Percentiles rank a stretch among this genome's conserved stretches.
These are phyloP conservation scores for Sitta carolinensis DNA, from an alignment of 2,797 vertebrate genomes.

Conservation along the genomic window DNA sequence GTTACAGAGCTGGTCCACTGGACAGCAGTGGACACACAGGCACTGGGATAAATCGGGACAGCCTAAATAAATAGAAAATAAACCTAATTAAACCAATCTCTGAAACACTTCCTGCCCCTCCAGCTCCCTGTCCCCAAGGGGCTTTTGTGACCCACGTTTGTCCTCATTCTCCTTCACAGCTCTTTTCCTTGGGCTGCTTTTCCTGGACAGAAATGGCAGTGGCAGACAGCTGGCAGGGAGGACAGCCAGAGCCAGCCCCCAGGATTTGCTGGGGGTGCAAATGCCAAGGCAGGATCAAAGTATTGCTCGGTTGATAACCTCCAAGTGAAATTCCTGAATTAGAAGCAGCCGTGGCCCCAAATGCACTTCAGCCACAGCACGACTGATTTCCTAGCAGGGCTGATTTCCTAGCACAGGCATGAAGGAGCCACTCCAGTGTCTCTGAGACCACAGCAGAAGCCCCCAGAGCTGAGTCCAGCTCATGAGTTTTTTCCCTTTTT, in stretches of 20 bases:
- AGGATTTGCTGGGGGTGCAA: not conserved
- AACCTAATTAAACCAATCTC: not conserved
- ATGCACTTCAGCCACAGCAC: not conserved
- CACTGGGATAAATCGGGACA: not conserved
- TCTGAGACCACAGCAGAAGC: not conserved
- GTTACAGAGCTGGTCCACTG: not conserved
- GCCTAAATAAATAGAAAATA: not conserved
- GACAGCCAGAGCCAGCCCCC: accelerated
- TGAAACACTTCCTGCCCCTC: not conserved
- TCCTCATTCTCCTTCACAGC: not conserved
- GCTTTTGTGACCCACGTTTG: not conserved
- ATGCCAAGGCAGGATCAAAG: slow-evolving; percentile 2
- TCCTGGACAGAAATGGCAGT: not conserved
- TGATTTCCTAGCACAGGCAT: not conserved
- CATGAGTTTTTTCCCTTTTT: not conserved
- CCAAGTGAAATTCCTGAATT: not conserved
- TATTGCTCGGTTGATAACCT: not conserved
- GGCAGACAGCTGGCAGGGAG: not conserved
- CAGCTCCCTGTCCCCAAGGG: not conserved
- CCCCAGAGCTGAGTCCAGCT: not conserved
- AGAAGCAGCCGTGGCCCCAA: not conserved
- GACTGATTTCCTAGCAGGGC: not conserved
- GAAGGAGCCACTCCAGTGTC: not conserved
- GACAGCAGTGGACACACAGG: not conserved
- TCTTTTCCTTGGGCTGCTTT: not conserved